phyloP scores from a whole-genome alignment of 2,113 vertebrate species.

The Catagonus wagneri region DNA sequence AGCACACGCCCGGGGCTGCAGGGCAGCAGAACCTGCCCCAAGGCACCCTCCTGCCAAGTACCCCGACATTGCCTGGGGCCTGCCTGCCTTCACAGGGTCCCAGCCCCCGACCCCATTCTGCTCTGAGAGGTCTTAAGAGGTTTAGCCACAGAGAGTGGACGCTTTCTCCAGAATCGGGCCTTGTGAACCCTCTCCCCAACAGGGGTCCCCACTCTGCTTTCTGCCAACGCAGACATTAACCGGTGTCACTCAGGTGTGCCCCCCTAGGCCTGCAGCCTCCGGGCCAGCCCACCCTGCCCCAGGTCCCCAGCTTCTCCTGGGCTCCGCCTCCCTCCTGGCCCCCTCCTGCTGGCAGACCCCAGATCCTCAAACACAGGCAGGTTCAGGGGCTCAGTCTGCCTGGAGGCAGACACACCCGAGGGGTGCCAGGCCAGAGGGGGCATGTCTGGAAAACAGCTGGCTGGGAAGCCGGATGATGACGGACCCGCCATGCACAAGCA shows the following conservation, averaged over 20 bases:
- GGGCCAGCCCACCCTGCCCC: neutral
- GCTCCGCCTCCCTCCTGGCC: too few species aligned
- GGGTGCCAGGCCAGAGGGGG: neutral
- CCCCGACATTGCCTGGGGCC: neutral
- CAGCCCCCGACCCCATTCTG: neutral
- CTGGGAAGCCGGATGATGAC: neutral
- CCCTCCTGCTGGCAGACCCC: too few species aligned
- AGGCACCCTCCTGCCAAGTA: too few species aligned
- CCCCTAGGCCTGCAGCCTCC: neutral
- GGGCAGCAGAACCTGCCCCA: neutral
- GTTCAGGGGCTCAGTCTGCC: neutral
- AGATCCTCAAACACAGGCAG: neutral
- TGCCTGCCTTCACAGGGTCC: neutral
- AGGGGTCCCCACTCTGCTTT: too few species aligned
- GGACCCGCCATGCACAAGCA: accelerated
- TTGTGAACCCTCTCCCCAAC: too few species aligned
- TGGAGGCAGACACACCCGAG: neutral
- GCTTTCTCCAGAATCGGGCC: neutral
- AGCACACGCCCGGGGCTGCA: neutral
- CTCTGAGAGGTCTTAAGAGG: neutral
- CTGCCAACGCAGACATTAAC: neutral
- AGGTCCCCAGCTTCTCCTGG: neutral
- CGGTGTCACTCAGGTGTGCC: too few species aligned
- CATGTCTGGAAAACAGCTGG: neutral
- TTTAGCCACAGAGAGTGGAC: accelerated